A percentile compares a stretch with the other conserved stretches of the same genome.
These are phyloP conservation scores for Watsonalla binaria DNA, from an alignment of 2,888 invertebrate species.

Conservation along the genomic window DNA sequence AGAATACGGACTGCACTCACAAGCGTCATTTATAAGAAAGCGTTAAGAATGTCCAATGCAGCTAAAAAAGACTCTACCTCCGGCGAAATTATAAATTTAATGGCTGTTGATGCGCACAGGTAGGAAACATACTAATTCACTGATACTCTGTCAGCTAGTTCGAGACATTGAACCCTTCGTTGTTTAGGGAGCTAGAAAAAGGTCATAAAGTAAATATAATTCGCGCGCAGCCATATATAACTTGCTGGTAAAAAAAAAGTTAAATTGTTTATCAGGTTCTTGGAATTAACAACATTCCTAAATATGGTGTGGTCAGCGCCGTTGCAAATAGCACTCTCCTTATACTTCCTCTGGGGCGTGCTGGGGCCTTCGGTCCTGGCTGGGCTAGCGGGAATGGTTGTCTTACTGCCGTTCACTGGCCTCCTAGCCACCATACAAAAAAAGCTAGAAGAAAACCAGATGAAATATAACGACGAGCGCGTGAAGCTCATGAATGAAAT, in stretches of 20 bases:
- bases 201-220: too few relatives aligned
- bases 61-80: slow-evolving; percentile 86
- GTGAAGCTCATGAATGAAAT: slow-evolving; percentile 93
- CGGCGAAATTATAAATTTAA: slow-evolving; percentile 91
- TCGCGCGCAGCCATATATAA: too few relatives aligned
- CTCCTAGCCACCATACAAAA: slow-evolving; percentile 85
- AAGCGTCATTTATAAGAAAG: slow-evolving; percentile 89
- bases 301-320: slow-evolving; percentile 92
- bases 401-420: slow-evolving; percentile 90
- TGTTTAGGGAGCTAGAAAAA: too few relatives aligned
- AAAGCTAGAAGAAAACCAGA: slow-evolving; percentile 85
- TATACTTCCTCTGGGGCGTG: slow-evolving; percentile 87
- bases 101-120: slow-evolving; percentile 90
- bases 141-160: too few relatives aligned
- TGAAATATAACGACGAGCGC: slow-evolving; percentile 92
- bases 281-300: slow-evolving; percentile 86
- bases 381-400: slow-evolving; percentile 90
- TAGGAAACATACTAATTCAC: slow-evolving; percentile 7
- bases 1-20: slow-evolving; percentile 88
- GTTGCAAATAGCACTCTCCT: slow-evolving; percentile 86
- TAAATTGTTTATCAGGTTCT: slow-evolving; percentile 63
- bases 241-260: too few relatives aligned
- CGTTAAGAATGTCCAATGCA: slow-evolving; percentile 83
- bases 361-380: slow-evolving; percentile 91
- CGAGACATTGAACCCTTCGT: too few relatives aligned